Base-by-base conservation (phyloP, 2,113 vertebrate genomes). In the Labeo rohita region DNA sequence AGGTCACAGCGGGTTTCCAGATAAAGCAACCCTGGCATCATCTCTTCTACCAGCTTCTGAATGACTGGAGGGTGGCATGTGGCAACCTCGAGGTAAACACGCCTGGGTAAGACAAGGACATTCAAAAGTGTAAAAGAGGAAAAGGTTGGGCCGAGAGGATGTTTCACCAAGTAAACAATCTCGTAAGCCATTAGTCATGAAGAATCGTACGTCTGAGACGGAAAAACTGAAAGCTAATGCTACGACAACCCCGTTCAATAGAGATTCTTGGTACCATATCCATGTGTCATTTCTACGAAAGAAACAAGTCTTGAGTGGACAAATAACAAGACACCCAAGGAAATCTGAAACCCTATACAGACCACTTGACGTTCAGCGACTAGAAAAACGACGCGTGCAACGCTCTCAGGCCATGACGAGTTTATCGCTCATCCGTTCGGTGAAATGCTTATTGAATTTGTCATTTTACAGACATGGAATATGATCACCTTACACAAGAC, bases 11-110 rank as follows among this genome's bases (percentile, higher is more conserved):
- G 94, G 36, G 95, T 86, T 15, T 94, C 92, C 84, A 45, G 56
- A 0, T 97, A 96, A 72, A 79, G 16, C 2, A 99, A 93, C 3
- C 47, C 77, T 15, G 93, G 88, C 47, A 90, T 80, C 6, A 93
- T 92, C 15, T 89, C 90, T 88, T 94, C 91, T 72, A 96, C 94
- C 96, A 97, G 97, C n/a, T 63, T 91, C 43, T 85, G 89, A 68
- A 99, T 92, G 80, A 97, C 94, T 36, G 86, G 76, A 34, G 97
- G 97, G 68, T 99, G 98, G 23, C 96, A 95, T 72, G 96, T 96
- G 82, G 99, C 97, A 81, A 98, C 96, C 92, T 99, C 98, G 86
- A 99, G 93, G 93, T 97, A 99, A 85, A 98, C 63, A 2, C 93
- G 96, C 11, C 98, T 99, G 92, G 43, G 65, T 21, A 28, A 92